Conservation (phyloP, 2,888 invertebrate genomes). For the Scrobipalpa atriplicella region DNA sequence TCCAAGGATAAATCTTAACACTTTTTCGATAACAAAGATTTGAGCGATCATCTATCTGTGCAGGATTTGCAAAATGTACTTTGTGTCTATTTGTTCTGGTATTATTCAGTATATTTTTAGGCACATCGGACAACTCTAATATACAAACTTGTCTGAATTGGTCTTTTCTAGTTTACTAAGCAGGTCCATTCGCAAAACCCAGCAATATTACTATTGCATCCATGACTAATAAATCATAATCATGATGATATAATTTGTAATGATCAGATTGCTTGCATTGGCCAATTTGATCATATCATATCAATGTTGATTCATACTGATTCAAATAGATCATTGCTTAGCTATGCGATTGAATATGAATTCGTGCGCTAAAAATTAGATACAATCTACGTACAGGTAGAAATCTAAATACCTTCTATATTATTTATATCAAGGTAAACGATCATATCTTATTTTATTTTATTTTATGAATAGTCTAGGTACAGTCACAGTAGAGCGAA, state of each 20-base stretch:
- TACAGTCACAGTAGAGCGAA: no score
- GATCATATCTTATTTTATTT: background rate
- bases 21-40: no score
- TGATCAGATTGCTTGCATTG: constrained; percentile 7
- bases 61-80: no score
- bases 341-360: constrained; percentile 4
- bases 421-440: background rate
- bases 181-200: background rate
- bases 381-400: background rate
- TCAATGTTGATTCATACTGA: constrained; percentile 1
- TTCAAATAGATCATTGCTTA: constrained; percentile 18
- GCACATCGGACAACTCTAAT: no score
- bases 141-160: background rate
- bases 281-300: constrained; percentile 16
- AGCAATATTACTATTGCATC: constrained; percentile 5
- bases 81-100: no score
- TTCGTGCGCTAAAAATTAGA: constrained; percentile 1
- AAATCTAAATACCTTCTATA: background rate
- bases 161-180: background rate
- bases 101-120: no score
- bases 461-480: no score
- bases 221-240: constrained; percentile 9
- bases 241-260: constrained; percentile 3
- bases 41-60: no score
- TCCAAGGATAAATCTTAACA: no score